Conservation (phyloP, 1,140 invertebrate species). For the Musca domestica region DNA sequence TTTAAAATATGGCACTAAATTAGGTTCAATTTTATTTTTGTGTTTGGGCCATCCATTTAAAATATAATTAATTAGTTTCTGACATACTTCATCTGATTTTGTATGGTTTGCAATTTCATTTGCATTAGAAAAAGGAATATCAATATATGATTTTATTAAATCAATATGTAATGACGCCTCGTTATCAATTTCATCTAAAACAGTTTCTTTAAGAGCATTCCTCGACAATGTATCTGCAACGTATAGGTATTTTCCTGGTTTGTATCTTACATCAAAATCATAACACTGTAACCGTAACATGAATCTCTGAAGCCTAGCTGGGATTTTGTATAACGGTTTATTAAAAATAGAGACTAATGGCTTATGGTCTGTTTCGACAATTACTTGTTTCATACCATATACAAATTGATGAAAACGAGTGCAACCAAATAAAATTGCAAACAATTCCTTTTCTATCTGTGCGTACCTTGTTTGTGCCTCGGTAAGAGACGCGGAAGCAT, state of each 20-base stretch:
- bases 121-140: constrained; percentile 33
- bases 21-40: constrained; percentile 2
- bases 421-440: constrained; percentile 50
- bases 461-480: constrained; percentile 51
- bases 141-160: constrained; percentile 28
- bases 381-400: constrained; percentile 32
- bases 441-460: constrained; percentile 55
- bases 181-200: constrained; percentile 39
- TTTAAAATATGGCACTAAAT: background rate
- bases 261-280: too few relatives aligned
- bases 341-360: constrained; percentile 53
- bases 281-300: too few relatives aligned
- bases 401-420: constrained; percentile 52
- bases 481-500: constrained; percentile 37
- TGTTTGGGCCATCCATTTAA: constrained; percentile 52
- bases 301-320: constrained; percentile 44
- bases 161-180: constrained; percentile 30
- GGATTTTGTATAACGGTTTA: constrained; percentile 50
- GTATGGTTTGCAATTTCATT: too few relatives aligned
- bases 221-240: too few relatives aligned
- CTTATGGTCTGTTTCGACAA: constrained; percentile 55
- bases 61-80: too few relatives aligned
- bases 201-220: background rate
- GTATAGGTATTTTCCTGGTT: too few relatives aligned
- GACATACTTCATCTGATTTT: too few relatives aligned